Evolutionary conservation across 2,888 invertebrate species (phyloP).

Genomic region (Lycaena phlaeas): DNA sequence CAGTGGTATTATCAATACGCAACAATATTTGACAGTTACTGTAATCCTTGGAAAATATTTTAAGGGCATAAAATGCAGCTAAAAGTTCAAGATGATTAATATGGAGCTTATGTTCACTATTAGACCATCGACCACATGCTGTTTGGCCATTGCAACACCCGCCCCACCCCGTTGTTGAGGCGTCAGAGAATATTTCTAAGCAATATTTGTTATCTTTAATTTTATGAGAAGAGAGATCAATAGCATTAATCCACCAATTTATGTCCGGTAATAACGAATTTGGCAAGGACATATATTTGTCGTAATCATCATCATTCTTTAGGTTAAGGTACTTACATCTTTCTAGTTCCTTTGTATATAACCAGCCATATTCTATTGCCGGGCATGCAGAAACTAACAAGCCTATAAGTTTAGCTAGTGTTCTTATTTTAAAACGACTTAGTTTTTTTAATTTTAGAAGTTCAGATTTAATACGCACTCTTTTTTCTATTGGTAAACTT

Average conservation of each 20-base stretch:
- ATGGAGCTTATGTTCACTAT: constrained; percentile 2
- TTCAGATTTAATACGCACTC: not conserved
- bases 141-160: constrained; percentile 6
- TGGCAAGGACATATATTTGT: not conserved
- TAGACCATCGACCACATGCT: constrained; percentile 10
- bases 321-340: constrained; percentile 3
- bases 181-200: constrained; percentile 4
- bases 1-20: constrained; percentile 14
- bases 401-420: not conserved
- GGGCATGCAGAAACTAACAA: not conserved
- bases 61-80: constrained; percentile 10
- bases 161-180: constrained; percentile 13
- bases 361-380: constrained; percentile 1
- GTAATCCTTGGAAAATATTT: too few relatives aligned
- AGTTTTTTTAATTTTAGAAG: not conserved
- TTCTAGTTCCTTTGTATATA: constrained; percentile 1
- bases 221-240: not conserved
- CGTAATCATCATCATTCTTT: not conserved
- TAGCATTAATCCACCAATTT: not conserved
- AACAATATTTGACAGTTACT: constrained; percentile 11
- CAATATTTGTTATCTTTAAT: not conserved
- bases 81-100: constrained; percentile 14
- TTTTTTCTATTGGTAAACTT: not conserved
- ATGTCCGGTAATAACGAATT: not conserved
- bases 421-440: constrained; percentile 2